Conservation (phyloP, 2,888 invertebrate species). For the Nomada hirtipes region DNA sequence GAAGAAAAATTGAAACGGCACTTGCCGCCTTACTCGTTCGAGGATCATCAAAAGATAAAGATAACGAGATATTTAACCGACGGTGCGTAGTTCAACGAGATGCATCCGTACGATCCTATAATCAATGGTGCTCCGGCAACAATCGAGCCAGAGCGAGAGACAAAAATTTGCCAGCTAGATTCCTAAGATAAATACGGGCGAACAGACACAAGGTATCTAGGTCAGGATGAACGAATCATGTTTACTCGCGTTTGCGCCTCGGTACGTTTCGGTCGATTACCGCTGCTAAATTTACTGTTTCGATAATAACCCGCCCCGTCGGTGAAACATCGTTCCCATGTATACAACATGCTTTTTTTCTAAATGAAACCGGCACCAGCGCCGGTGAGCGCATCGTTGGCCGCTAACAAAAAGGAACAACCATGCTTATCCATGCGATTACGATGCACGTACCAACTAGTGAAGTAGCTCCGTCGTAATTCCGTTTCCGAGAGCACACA, state of each 20-base stretch:
- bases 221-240: slow-evolving; percentile 58
- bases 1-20: neutral
- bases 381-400: slow-evolving; percentile 8
- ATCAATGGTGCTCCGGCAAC: slow-evolving; percentile 4
- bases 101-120: neutral
- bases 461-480: neutral
- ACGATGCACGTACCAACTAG: neutral
- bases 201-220: slow-evolving; percentile 54
- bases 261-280: slow-evolving; percentile 26
- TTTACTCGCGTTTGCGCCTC: slow-evolving; percentile 52
- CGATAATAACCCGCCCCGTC: slow-evolving; percentile 39
- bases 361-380: neutral
- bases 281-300: slow-evolving; percentile 54
- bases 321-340: neutral
- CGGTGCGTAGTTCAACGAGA: neutral
- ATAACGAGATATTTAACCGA: neutral
- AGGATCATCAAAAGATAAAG: neutral
- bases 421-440: slow-evolving; percentile 28
- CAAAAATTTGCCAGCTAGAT: slow-evolving; percentile 11
- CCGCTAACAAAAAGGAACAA: slow-evolving; percentile 14
- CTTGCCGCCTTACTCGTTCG: neutral
- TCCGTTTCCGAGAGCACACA: neutral
- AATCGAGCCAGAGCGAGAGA: slow-evolving; percentile 19
- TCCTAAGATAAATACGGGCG: slow-evolving; percentile 57
- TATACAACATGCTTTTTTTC: slow-evolving; percentile 2